Conservation (phyloP, 1,140 invertebrate genomes). For the Samia ricini region DNA sequence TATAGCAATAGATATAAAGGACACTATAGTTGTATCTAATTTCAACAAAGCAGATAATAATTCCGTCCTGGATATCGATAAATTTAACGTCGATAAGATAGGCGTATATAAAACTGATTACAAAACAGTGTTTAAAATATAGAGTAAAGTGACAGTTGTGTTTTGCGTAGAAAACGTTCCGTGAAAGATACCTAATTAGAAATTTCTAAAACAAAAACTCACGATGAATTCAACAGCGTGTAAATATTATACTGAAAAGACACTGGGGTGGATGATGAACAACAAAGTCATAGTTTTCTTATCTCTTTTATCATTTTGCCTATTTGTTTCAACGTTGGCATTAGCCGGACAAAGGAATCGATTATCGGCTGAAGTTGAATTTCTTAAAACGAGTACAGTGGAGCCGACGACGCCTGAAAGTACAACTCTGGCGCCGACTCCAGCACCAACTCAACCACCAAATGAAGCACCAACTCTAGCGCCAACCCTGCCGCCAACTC, state of each 20-base stretch:
- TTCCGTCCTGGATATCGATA: background rate
- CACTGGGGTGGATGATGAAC: conserved; percentile 53
- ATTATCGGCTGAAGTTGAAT: conserved; percentile 31
- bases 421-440: background rate
- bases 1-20: background rate
- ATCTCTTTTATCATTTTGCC: conserved; percentile 50
- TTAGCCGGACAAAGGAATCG: conserved; percentile 53
- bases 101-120: background rate
- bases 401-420: conserved; percentile 11
- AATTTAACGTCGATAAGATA: conserved; percentile 1
- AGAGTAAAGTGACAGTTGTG: conserved; percentile 3
- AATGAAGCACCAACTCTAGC: background rate
- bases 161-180: background rate
- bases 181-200: background rate
- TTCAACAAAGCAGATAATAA: background rate
- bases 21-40: background rate
- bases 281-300: conserved; percentile 67
- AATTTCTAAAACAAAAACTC: background rate
- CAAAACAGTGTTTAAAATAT: background rate
- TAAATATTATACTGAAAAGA: conserved; percentile 48
- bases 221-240: conserved; percentile 26
- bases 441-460: background rate
- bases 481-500: background rate
- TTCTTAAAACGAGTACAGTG: conserved; percentile 27
- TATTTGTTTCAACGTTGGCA: conserved; percentile 57